A percentile compares a stretch with the other conserved stretches of the same genome.
Evolutionary conservation across 2,797 vertebrate species (phyloP).

Genomic region (Rhinogobio ventralis): DNA sequence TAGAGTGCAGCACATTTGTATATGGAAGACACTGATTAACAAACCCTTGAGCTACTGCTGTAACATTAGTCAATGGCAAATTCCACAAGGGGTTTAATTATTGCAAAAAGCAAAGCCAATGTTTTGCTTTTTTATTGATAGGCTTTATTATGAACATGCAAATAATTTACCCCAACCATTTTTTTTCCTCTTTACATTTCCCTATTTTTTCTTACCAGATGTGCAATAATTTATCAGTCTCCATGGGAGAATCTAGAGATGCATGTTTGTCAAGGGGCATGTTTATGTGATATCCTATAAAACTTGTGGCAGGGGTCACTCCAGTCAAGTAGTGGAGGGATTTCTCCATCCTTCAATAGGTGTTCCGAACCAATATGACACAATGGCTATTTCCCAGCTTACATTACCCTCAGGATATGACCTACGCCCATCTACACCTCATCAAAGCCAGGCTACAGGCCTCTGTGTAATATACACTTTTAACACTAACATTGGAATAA

Average conservation of each 20-base stretch:
- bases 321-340: slow-evolving; percentile 75
- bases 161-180: background rate
- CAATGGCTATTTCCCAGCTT: slow-evolving; percentile 73
- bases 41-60: background rate
- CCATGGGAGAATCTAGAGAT: slow-evolving; percentile 16
- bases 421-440: slow-evolving; percentile 69
- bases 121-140: slow-evolving; percentile 73
- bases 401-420: slow-evolving; percentile 73
- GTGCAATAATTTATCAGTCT: background rate
- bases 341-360: slow-evolving; percentile 60
- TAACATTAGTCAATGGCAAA: slow-evolving; percentile 55
- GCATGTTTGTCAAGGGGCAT: slow-evolving; percentile 72
- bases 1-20: slow-evolving; percentile 58
- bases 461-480: slow-evolving; percentile 79
- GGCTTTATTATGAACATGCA: slow-evolving; percentile 20
- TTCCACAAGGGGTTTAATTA: slow-evolving; percentile 60
- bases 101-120: slow-evolving; percentile 70
- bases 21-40: slow-evolving; percentile 79
- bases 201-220: background rate
- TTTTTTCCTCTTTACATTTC: background rate
- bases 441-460: slow-evolving; percentile 71
- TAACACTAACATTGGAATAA: slow-evolving; percentile 78
- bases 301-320: slow-evolving; percentile 79
- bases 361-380: slow-evolving; percentile 78
- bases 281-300: slow-evolving; percentile 79